Percentiles rank a stretch among this genome's conserved stretches.
Evolutionary conservation across 1,140 invertebrate genomes (phyloP).

Genomic region (Heliothis subflexa): DNA sequence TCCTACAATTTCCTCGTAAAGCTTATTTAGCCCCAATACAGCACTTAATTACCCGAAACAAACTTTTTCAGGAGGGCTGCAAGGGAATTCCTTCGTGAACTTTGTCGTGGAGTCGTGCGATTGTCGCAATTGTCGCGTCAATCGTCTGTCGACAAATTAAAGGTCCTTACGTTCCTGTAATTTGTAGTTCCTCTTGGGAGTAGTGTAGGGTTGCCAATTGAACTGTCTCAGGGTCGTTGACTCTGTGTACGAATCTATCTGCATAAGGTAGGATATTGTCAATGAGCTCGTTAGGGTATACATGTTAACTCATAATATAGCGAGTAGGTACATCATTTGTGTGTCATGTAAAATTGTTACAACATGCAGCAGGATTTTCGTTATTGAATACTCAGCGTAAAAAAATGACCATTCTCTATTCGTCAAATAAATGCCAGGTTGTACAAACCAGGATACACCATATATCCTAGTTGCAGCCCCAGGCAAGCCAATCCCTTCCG

Average conservation of each 20-base stretch:
- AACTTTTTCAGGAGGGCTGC: slow-evolving; percentile 17
- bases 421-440: no score
- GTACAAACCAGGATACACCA: no score
- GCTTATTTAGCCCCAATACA: slow-evolving; percentile 17
- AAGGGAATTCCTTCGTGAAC: slow-evolving; percentile 10
- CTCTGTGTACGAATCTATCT: not conserved
- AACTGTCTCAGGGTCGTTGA: not conserved
- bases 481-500: no score
- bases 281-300: no score
- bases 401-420: no score
- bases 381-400: no score
- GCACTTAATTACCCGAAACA: slow-evolving; percentile 25
- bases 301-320: no score
- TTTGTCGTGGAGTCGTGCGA: slow-evolving; percentile 30
- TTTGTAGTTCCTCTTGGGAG: slow-evolving; percentile 37
- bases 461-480: no score
- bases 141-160: slow-evolving; percentile 45
- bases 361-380: no score
- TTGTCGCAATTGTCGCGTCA: slow-evolving; percentile 34
- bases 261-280: not conserved
- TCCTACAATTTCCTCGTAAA: slow-evolving; percentile 6
- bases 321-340: no score
- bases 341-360: no score
- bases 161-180: slow-evolving; percentile 31
- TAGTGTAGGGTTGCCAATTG: slow-evolving; percentile 8